Conservation (phyloP, 2,888 invertebrate genomes). For the Eupithecia subfuscata region DNA sequence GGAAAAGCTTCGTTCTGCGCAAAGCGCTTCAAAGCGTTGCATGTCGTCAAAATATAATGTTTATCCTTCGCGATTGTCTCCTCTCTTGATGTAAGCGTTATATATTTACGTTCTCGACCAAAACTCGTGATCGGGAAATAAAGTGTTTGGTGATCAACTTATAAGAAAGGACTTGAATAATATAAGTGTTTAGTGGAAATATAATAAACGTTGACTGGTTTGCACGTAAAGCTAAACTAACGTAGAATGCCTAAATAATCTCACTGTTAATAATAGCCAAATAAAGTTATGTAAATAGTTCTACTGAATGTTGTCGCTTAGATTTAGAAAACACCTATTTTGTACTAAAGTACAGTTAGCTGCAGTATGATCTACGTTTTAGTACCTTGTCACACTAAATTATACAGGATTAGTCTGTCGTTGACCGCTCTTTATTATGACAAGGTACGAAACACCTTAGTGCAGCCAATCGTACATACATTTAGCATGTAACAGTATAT, state of each 20-base stretch:
- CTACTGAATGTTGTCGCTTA: conserved; percentile 23
- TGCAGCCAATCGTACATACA: neutral
- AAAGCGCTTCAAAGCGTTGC: too few relatives aligned
- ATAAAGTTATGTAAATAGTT: conserved; percentile 41
- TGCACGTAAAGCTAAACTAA: neutral
- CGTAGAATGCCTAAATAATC: conserved; percentile 25
- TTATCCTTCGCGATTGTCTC: neutral
- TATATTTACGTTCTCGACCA: neutral
- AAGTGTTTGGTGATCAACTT: neutral
- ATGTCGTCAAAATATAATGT: neutral
- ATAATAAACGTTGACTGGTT: conserved; percentile 12
- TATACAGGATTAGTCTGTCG: neutral
- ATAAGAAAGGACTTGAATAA: conserved; percentile 1
- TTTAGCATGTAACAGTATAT: conserved; percentile 26
- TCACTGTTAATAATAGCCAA: conserved; percentile 40
- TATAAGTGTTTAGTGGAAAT: conserved; percentile 11
- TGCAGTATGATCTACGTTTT: neutral
- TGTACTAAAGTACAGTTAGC: neutral
- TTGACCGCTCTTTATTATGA: neutral
- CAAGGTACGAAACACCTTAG: neutral
- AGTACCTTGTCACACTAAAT: conserved; percentile 1
- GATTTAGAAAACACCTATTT: neutral
- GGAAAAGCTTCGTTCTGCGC: too few relatives aligned
- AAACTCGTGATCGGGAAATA: neutral
- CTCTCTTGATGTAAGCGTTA: neutral